phyloP scores from a whole-genome alignment of 2,797 vertebrate genomes.

The Phrynocephalus vlangalii region DNA sequence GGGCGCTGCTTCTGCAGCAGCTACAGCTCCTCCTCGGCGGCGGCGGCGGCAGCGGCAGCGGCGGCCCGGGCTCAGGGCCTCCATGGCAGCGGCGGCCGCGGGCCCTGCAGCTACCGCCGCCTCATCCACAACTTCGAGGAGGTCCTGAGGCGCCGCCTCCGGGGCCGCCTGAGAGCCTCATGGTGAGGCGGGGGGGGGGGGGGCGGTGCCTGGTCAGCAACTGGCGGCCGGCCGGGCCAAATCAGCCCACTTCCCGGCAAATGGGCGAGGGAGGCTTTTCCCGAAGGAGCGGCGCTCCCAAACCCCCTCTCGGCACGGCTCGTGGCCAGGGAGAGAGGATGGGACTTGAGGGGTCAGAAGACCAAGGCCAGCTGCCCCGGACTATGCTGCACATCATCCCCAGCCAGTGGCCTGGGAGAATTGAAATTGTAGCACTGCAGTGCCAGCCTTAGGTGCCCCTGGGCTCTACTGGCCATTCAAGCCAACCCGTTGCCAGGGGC shows the following conservation, averaged over 20 bases:
- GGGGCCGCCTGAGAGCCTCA: constrained; percentile 56
- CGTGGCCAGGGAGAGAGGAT: too few relatives aligned
- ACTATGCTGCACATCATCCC: too few relatives aligned
- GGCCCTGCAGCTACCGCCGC: constrained; percentile 26
- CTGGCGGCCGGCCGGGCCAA: too few relatives aligned
- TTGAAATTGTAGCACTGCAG: too few relatives aligned
- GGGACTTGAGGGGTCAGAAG: not conserved
- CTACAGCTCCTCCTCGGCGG: not conserved
- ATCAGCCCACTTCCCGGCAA: too few relatives aligned
- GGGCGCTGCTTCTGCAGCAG: not conserved
- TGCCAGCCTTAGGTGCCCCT: too few relatives aligned
- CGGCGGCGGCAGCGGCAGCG: not conserved
- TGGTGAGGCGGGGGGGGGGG: constrained; percentile 63
- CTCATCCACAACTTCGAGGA: constrained; percentile 62
- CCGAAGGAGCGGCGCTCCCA: too few relatives aligned
- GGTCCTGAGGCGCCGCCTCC: constrained; percentile 68
- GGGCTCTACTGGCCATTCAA: too few relatives aligned
- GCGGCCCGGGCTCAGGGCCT: constrained; percentile 54
- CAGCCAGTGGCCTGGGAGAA: too few relatives aligned
- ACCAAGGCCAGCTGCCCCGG: not conserved
- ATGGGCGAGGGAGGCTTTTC: not conserved
- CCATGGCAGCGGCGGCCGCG: constrained; percentile 61
- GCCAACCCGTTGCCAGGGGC: too few relatives aligned
- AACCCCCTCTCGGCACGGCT: too few relatives aligned
- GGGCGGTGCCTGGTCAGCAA: too few relatives aligned